Base-by-base conservation (phyloP, 2,888 invertebrate species). In the Diplazon laetatorius region DNA sequence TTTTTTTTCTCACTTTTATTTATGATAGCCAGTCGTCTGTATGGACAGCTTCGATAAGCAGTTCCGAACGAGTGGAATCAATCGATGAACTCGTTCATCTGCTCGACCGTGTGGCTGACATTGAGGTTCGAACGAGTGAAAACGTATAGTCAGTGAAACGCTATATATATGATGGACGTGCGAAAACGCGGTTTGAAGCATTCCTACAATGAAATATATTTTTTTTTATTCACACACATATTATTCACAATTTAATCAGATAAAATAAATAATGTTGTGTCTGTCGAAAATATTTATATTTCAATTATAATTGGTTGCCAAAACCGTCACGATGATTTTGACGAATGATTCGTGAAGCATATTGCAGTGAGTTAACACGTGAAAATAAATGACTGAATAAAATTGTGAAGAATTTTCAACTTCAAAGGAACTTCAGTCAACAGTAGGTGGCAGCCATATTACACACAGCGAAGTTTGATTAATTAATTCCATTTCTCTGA, bases 51-150 rank as follows among this genome's bases (percentile, higher is more conserved):
- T 50, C 30, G 55, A 55, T 55, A 35, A 55, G 30, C 30, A 35
- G 55, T 44, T 22, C 2, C 44, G 30, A 12, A 62, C 16, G 62
- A 35, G 30, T 46, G 9, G 62, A 9, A 25, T 62, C 44, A 30
- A 30, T 25, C 44, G 46, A 30, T 62, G 9, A 42, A 30, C 46
- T 62, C 12, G 46, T 30, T 25, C 6, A 25, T 16, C 16, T 25
- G 30, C 42, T 46, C 46, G 18, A 30, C 10, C 30, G 46, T 46
- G 44, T 44, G 62, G 35, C 37, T 59, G 59, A 62, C 62, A 25
- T 46, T 30, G 14, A 10, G 20, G 14, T 10, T 25, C 30, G 30
- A 62, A 62, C 25, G 62, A 25, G 30, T 44, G 46, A 62, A 16
- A 46, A 46, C 30, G 22, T 46, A 25, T 44, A 44, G 44, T 16